These are phyloP conservation scores for Ceratotherium simum DNA, from an alignment of 2,113 vertebrate species.

Conservation along the genomic window DNA sequence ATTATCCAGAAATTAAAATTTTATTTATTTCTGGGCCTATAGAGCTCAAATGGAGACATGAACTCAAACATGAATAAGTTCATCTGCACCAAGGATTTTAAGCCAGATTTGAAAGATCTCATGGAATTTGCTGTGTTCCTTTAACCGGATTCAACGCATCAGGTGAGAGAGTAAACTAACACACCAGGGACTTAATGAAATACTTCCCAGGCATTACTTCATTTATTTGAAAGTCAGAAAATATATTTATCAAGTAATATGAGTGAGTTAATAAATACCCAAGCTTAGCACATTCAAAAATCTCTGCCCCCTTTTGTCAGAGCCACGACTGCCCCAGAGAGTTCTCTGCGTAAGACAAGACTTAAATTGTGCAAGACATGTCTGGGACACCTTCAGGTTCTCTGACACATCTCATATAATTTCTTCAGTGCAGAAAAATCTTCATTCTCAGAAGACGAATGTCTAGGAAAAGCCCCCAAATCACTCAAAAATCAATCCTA, in stretches of 20 bases:
- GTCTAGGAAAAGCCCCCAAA: background rate
- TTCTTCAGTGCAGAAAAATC: background rate
- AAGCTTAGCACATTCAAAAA: background rate
- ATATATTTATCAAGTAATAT: too few species aligned
- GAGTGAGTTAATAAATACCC: background rate
- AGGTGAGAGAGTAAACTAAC: background rate
- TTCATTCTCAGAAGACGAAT: background rate
- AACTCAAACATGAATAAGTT: background rate
- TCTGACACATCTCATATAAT: background rate
- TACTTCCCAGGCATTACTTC: too few species aligned
- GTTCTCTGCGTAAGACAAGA: background rate
- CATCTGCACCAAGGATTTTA: background rate
- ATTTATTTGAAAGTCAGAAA: background rate
- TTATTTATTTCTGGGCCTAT: background rate
- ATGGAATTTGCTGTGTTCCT: too few species aligned
- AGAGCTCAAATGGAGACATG: background rate
- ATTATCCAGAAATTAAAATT: background rate
- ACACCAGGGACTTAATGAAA: background rate
- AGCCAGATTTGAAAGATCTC: background rate
- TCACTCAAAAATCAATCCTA: background rate
- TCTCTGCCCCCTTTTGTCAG: background rate
- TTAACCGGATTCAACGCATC: background rate
- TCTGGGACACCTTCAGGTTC: background rate
- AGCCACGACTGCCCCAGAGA: too few species aligned
- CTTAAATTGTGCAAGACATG: fast-evolving